Conservation (phyloP, 1,140 invertebrate genomes). For the Drosophila orosa region DNA sequence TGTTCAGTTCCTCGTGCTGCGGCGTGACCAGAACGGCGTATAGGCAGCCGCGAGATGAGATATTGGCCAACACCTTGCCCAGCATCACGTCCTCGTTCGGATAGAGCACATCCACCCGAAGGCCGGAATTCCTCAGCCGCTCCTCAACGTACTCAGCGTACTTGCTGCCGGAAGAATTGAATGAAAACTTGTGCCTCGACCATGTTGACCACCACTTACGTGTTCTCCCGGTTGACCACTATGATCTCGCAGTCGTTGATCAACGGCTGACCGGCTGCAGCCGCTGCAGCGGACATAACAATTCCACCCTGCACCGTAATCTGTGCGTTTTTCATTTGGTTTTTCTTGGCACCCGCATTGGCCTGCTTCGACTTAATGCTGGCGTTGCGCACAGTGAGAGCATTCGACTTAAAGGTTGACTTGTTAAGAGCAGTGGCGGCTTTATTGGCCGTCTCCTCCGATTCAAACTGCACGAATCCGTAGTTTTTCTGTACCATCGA, state of each 20-base stretch:
- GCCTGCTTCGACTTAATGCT: constrained; percentile 79
- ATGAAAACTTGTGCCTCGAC: background rate
- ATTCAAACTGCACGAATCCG: constrained; percentile 94
- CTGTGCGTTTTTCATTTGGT: constrained; percentile 6
- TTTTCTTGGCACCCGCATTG: constrained; percentile 23
- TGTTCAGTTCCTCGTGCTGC: constrained; percentile 93
- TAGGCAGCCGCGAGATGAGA: constrained; percentile 92
- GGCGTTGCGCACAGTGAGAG: constrained; percentile 86
- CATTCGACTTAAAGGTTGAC: constrained; percentile 88
- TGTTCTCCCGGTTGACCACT: constrained; percentile 91
- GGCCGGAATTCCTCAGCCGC: constrained; percentile 90
- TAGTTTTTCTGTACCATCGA: constrained; percentile 91
- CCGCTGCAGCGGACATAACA: constrained; percentile 84
- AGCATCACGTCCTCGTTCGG: constrained; percentile 95
- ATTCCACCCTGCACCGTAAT: constrained; percentile 57
- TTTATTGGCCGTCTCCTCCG: constrained; percentile 89
- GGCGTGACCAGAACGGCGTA: constrained; percentile 95
- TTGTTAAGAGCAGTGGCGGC: constrained; percentile 90
- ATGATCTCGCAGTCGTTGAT: constrained; percentile 95
- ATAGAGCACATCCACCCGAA: constrained; percentile 94
- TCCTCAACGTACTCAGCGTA: constrained; percentile 96
- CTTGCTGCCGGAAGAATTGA: constrained; percentile 85
- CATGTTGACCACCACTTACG: constrained; percentile 86
- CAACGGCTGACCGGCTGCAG: constrained; percentile 32
- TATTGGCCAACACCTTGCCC: constrained; percentile 93